Evolutionary conservation across 1,140 invertebrate genomes (phyloP).

Genomic region (Drosophila kurseongensis): DNA sequence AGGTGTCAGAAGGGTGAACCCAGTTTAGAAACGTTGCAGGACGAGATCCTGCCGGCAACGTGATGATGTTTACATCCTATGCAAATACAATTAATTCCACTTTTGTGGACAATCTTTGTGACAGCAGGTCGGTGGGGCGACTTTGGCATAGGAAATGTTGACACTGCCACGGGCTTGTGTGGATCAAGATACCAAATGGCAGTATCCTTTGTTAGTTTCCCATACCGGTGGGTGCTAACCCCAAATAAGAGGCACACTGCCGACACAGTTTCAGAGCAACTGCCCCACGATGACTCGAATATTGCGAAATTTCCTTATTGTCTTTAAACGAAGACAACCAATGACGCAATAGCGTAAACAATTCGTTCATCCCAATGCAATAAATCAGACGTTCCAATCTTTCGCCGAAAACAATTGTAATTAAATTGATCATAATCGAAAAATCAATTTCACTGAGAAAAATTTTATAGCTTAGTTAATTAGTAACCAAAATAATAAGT

Average conservation of each 20-base stretch:
- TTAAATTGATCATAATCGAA: slow-evolving; percentile 22
- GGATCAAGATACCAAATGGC: slow-evolving; percentile 46
- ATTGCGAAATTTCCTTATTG: slow-evolving; percentile 19
- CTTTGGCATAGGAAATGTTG: slow-evolving; percentile 60
- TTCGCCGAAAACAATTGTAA: slow-evolving; percentile 13
- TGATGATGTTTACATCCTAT: slow-evolving; percentile 81
- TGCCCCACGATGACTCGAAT: background rate
- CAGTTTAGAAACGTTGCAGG: slow-evolving; percentile 43
- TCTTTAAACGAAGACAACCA: slow-evolving; percentile 6
- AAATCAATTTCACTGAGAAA: no score
- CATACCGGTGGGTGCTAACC: background rate
- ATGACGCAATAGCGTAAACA: slow-evolving; percentile 39
- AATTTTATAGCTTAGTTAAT: no score
- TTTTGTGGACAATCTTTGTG: slow-evolving; percentile 74
- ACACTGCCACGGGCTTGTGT: slow-evolving; percentile 48
- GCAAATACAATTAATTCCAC: slow-evolving; percentile 82
- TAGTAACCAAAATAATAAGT: no score
- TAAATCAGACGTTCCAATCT: slow-evolving; percentile 14
- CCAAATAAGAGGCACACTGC: background rate
- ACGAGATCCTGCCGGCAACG: slow-evolving; percentile 61
- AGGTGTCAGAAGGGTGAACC: slow-evolving; percentile 26
- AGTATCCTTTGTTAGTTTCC: slow-evolving; percentile 20
- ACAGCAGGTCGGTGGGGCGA: slow-evolving; percentile 30
- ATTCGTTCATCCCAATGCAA: slow-evolving; percentile 9
- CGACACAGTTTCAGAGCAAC: background rate